Percentiles rank a stretch among this genome's conserved stretches.
These are phyloP conservation scores for Apostichopus japonicus DNA, from an alignment of 35 echinoderm and acorn worm genomes.

Conservation along the genomic window DNA sequence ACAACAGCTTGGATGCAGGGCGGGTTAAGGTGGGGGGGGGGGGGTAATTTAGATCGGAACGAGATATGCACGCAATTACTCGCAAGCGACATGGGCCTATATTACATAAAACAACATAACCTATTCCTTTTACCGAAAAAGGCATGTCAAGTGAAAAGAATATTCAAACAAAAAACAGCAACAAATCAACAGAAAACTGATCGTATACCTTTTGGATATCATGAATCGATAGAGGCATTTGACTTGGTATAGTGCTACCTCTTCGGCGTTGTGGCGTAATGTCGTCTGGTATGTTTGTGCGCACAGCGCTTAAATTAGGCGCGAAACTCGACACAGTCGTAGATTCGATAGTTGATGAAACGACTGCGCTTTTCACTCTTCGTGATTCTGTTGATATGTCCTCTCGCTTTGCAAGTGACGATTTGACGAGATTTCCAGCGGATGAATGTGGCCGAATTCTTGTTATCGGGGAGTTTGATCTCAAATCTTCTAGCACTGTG, in stretches of 20 bases:
- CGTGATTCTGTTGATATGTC: not conserved
- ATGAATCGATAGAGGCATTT: conserved; percentile 48
- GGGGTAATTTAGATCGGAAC: no score
- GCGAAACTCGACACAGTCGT: not conserved
- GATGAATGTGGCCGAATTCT: conserved; percentile 15
- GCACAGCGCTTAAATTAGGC: no score
- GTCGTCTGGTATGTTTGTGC: not conserved
- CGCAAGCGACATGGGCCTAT: no score
- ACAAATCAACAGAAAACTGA: no score
- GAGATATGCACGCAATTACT: no score
- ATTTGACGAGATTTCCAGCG: not conserved
- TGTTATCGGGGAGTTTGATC: not conserved
- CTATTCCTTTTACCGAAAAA: no score
- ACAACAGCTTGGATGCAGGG: no score
- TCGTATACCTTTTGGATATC: not conserved
- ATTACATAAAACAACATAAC: no score
- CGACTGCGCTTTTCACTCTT: not conserved
- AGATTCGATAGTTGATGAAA: not conserved
- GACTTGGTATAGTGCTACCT: conserved; percentile 27
- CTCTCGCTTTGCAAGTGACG: not conserved
- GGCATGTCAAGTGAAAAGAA: no score
- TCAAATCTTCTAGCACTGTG: conserved; percentile 1
- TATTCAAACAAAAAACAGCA: no score
- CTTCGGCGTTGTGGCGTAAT: not conserved
- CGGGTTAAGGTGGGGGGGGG: no score